Conservation (phyloP, 2,113 vertebrate genomes). For the Mesoclemmys tuberculata region DNA sequence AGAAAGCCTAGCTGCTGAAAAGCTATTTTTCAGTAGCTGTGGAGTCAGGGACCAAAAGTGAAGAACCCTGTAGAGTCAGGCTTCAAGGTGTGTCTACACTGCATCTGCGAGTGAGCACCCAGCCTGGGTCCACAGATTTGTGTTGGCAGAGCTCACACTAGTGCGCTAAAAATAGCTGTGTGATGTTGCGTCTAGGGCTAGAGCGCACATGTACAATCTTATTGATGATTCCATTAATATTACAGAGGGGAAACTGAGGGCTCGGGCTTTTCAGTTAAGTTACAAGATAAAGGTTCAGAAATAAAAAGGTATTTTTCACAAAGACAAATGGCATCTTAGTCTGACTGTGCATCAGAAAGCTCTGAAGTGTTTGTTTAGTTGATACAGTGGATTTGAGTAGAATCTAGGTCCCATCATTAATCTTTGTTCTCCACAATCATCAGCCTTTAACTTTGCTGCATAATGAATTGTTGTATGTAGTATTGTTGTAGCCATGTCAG, state of each 20-base stretch:
- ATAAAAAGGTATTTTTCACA: background rate
- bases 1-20: background rate
- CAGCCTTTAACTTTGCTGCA: background rate
- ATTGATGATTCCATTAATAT: background rate
- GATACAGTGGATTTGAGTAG: background rate
- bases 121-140: too few species aligned
- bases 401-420: background rate
- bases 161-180: too few species aligned
- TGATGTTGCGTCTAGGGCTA: background rate
- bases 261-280: background rate
- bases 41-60: background rate
- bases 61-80: background rate
- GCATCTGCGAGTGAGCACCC: too few species aligned
- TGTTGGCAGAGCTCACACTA: too few species aligned
- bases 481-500: background rate
- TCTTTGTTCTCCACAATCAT: background rate
- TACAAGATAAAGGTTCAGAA: fast-evolving
- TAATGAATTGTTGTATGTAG: background rate
- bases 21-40: background rate
- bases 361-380: background rate
- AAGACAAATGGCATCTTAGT: background rate
- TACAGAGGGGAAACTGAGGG: background rate
- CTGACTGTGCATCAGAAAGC: background rate
- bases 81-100: too few species aligned
- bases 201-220: fast-evolving